Evolutionary conservation across 2,888 invertebrate species (phyloP).

Genomic region (Temnothorax ravouxi): DNA sequence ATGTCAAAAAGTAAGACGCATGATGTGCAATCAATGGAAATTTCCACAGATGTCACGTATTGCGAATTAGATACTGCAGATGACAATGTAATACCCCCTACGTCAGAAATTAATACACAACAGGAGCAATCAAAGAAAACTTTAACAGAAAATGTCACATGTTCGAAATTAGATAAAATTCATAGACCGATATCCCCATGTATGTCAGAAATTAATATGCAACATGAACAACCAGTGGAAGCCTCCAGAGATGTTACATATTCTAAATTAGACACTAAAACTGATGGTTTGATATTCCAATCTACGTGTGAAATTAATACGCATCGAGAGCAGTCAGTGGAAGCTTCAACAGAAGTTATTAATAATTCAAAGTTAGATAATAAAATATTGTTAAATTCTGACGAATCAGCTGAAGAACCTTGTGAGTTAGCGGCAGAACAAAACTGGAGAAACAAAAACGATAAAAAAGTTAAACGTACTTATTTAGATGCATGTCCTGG

Average conservation of each 20-base stretch:
- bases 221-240: no score
- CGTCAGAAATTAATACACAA: no score
- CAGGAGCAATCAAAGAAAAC: no score
- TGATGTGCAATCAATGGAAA: neutral
- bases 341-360: constrained; percentile 5
- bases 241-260: no score
- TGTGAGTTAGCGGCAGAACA: constrained; percentile 25
- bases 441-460: constrained; percentile 21
- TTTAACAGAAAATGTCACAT: no score
- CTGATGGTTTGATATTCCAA: no score
- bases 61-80: neutral
- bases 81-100: no score
- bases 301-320: neutral
- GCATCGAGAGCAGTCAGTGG: neutral
- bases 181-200: no score
- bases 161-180: no score
- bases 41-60: neutral
- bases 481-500: constrained; percentile 17
- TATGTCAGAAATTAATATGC: no score
- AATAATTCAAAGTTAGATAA: neutral
- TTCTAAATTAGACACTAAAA: no score
- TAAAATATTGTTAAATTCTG: neutral
- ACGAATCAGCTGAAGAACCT: neutral
- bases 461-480: constrained; percentile 17
- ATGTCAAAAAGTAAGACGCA: neutral